A percentile compares a stretch with the other conserved stretches of the same genome.
phyloP scores from a whole-genome alignment of 1,140 invertebrate genomes.

The Lordiphosa collinella region DNA sequence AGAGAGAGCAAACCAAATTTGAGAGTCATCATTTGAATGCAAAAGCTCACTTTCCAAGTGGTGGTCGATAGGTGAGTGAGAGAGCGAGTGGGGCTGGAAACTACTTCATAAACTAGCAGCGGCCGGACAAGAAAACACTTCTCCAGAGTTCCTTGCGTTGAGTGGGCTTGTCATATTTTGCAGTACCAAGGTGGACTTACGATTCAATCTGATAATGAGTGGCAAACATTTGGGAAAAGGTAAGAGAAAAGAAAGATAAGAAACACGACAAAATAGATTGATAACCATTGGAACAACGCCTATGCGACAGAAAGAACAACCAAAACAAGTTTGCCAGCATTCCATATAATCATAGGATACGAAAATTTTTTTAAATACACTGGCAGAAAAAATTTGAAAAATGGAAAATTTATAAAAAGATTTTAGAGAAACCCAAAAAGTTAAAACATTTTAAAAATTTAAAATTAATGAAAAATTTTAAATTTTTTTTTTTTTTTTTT shows the following conservation, averaged over 20 bases:
- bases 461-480: too few species aligned
- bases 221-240: slow-evolving; percentile 54
- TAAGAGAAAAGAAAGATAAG: slow-evolving; percentile 14
- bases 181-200: neutral
- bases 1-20: slow-evolving; percentile 21
- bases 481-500: too few species aligned
- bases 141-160: neutral
- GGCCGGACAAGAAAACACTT: slow-evolving; percentile 20
- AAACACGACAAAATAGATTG: neutral
- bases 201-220: slow-evolving; percentile 28
- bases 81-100: neutral
- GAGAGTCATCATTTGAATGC: slow-evolving; percentile 15
- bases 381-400: too few species aligned
- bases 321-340: slow-evolving; percentile 7
- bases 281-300: neutral
- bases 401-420: too few species aligned
- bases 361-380: too few species aligned
- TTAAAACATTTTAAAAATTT: too few species aligned
- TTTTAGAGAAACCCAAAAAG: too few species aligned
- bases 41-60: slow-evolving; percentile 21
- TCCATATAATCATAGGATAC: too few species aligned
- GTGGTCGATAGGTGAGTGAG: too few species aligned
- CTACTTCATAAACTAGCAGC: slow-evolving; percentile 34
- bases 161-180: slow-evolving; percentile 11
- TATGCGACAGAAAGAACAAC: neutral